phyloP scores from a whole-genome alignment of 2,888 invertebrate genomes.

The Tetragonisca angustula region DNA sequence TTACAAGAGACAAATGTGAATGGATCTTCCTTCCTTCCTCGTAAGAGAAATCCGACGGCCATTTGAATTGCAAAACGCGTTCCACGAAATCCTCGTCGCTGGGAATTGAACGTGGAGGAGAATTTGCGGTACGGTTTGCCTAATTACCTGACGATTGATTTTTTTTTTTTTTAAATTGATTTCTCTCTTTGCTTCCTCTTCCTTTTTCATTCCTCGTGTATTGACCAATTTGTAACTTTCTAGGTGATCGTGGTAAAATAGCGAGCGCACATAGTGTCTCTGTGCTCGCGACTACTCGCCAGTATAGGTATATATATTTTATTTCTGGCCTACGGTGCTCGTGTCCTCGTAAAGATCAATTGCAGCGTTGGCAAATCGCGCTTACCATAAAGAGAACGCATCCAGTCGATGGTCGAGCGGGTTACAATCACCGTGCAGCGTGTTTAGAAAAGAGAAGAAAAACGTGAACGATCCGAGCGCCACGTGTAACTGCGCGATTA shows the following conservation, averaged over 20 bases:
- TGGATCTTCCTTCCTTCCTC: neutral
- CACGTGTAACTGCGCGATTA: constrained; percentile 44
- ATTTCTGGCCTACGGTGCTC: constrained; percentile 10
- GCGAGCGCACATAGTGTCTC: neutral
- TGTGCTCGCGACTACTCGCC: neutral
- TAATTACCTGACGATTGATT: neutral
- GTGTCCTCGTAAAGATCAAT: constrained; percentile 40
- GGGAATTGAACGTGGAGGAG: neutral
- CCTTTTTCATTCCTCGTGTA: neutral
- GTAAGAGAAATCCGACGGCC: neutral
- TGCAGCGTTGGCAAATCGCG: constrained; percentile 33
- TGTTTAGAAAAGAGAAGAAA: neutral
- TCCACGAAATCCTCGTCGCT: neutral
- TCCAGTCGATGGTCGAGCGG: constrained; percentile 47
- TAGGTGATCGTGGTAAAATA: neutral
- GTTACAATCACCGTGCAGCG: constrained; percentile 38
- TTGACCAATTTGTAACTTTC: neutral
- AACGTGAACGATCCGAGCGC: neutral
- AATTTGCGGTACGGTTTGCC: too few species aligned
- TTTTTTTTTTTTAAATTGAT: too few species aligned
- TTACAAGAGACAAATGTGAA: neutral
- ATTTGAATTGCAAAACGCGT: neutral
- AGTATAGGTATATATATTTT: neutral
- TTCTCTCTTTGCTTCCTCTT: too few species aligned
- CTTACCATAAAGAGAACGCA: constrained; percentile 54